Evolutionary conservation across 2,888 invertebrate species (phyloP), one percentile per base, ranked within the genome.

Genomic region (Dasypolia templi): DNA sequence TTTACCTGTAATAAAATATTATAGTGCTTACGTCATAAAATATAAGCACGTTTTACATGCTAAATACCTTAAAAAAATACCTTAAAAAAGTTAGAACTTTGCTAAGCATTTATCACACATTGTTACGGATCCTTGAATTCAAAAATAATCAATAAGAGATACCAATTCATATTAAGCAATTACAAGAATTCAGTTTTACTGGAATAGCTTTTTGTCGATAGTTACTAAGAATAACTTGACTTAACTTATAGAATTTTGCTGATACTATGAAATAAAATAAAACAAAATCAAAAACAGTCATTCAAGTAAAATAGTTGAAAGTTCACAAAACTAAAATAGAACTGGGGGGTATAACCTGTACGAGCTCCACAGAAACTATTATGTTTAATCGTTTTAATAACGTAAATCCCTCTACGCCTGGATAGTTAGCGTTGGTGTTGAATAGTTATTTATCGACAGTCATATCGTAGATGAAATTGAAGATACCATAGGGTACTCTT

Each of bases 391-490:
- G 14, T 72, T 72, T 49, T 42, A 62, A 71, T 42, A 62, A 71
- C n/a, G 29, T 58, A 56, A 29, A 1, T 55, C 26, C n/a, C 2
- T 56, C 11, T 26, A 61, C 46, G n/a, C n/a, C 11, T 56, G 6
- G 29, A 56, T 44, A 17, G 29, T 63, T 22, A 51, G 58, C 39
- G 70, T 72, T 65, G 66, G 39, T 56, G 56, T 75, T 63, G 5
- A 44, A 63, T 56, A 14, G 39, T 46, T 66, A 66, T 58, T 58
- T 78, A 81, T 81, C 4, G 22, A 32, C 35, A 42, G 6, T 58
- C 4, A 53, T 64, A 80, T 55, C 72, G 49, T 53, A 65, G 65
- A 74, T 65, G 35, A 62, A 81, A 49, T 53, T 61, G 7, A 55
- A 62, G 61, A 73, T 72, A 65, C 22, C n/a, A n/a, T n/a, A n/a